Base-by-base conservation (phyloP, 2,113 vertebrate genomes). In the Semicossyphus pulcher region DNA sequence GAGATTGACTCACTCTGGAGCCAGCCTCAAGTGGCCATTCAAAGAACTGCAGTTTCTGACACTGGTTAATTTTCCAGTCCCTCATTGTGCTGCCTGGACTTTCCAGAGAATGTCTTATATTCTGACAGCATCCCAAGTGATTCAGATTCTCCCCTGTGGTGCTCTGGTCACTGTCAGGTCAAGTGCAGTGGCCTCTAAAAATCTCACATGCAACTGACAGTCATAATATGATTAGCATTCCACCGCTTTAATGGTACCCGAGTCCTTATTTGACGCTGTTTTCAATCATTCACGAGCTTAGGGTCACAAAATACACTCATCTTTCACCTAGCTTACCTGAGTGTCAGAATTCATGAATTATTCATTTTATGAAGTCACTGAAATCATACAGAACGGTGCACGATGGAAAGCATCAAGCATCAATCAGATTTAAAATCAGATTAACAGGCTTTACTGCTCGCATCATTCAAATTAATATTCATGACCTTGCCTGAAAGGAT, bases 211-310 rank as follows among this genome's bases (percentile, higher is more conserved):
- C 73, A 80, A 78, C 47, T 42, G 63, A 76, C 41, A 37, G 56
- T 65, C 59, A 73, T 47, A 52, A 81, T 48, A 54, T 25, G 12
- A 76, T 78, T 67, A 28, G 4, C 44, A 85, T 80, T 87, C 74
- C 80, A 48, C 51, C 56, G 68, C 23, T 56, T 60, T 37, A 45
- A 25, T 52, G 25, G 54, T 23, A 72, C 41, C 34, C 6, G 15
- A 52, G 26, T 63, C 57, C n/a, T 47, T 70, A 69, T 73, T 54
- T 76, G 20, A 83, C 6, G 39, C 41, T 44, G 45, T 49, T 66
- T 72, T 59, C 16, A 60, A 65, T 42, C 34, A 67, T 62, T 52
- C 12, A 65, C 37, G 12, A 16, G 5, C 34, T 56, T 14, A n/a
- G 6, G 9, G 21, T 54, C 14, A 59, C 1, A 62, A 32, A 72